These are phyloP conservation scores for Idaea dimidiata DNA, from an alignment of 2,888 invertebrate genomes.

Conservation along the genomic window DNA sequence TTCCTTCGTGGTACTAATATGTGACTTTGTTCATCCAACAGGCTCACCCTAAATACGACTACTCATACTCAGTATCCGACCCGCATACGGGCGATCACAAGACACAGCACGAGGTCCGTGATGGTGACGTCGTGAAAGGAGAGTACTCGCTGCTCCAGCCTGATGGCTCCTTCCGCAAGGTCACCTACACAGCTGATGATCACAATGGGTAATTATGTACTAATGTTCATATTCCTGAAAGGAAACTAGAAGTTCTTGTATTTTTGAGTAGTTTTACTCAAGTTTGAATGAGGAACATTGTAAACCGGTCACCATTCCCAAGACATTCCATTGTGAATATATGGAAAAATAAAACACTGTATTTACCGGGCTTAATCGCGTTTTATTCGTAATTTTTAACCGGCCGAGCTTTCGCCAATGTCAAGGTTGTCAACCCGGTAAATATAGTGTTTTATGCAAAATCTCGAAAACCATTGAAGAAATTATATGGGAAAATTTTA, in stretches of 20 bases:
- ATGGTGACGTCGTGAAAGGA: slow-evolving; percentile 73
- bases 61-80: slow-evolving; percentile 75
- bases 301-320: too few species aligned
- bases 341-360: too few species aligned
- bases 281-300: too few species aligned
- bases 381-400: too few species aligned
- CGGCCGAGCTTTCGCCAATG: too few species aligned
- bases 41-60: slow-evolving; percentile 77
- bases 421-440: too few species aligned
- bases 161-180: slow-evolving; percentile 76
- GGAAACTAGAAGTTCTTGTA: background rate
- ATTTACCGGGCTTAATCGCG: too few species aligned
- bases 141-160: slow-evolving; percentile 75
- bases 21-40: slow-evolving; percentile 26
- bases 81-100: slow-evolving; percentile 78
- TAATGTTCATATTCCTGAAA: background rate
- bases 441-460: too few species aligned
- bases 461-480: too few species aligned
- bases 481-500: too few species aligned
- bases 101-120: slow-evolving; percentile 72
- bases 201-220: slow-evolving; percentile 64
- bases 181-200: slow-evolving; percentile 76
- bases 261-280: too few species aligned
- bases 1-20: background rate
- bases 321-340: too few species aligned